Evolutionary conservation across 2,113 vertebrate species (phyloP).

Genomic region (Piprites chloris): DNA sequence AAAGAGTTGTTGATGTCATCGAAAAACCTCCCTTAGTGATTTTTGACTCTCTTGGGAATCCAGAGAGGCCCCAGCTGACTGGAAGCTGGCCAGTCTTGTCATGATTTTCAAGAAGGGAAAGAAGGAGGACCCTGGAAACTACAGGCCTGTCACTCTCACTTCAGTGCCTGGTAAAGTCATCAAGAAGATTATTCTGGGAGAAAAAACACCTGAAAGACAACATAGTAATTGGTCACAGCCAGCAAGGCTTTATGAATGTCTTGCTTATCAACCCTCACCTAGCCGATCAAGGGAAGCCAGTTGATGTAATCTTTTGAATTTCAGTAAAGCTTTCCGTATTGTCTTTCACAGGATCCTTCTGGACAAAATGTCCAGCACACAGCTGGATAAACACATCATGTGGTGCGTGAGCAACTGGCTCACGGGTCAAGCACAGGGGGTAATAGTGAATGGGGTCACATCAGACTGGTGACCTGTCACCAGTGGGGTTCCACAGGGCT

Average conservation of each 20-base stretch:
- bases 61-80: no score
- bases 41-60: background rate
- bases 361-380: background rate
- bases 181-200: no score
- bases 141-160: no score
- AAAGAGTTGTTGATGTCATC: background rate
- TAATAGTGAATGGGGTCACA: background rate
- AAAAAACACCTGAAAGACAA: background rate
- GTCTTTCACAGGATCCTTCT: background rate
- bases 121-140: no score
- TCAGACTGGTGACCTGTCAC: background rate
- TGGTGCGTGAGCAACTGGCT: background rate
- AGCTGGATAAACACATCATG: background rate
- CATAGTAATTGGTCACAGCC: background rate
- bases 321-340: background rate
- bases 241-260: background rate
- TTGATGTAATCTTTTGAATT: background rate
- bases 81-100: no score
- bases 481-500: background rate
- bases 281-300: background rate
- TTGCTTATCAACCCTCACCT: background rate
- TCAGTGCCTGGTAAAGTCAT: no score
- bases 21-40: background rate
- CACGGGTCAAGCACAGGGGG: background rate
- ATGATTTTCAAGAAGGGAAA: no score